Base-by-base conservation (phyloP, 1,140 invertebrate genomes). In the Drosophila trapezifrons region DNA sequence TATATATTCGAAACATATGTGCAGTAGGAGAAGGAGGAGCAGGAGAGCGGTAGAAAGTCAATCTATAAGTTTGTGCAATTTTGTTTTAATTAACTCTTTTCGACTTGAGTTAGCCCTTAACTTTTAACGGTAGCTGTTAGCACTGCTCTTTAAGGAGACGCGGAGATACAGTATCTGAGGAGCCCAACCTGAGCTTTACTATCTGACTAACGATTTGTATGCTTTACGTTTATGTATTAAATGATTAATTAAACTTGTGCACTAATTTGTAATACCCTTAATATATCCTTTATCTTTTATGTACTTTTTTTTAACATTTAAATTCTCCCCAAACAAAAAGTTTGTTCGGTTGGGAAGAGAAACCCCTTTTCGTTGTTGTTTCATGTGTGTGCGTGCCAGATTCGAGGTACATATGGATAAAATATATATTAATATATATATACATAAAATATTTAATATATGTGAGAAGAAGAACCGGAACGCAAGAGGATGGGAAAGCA, bases 341-440 rank as follows among this genome's bases (percentile, higher is more conserved):
- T 45, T 63, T 55, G 32, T 72, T 62, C 52, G 51, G 37, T 60
- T 45, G 58, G 27, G 51, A 43, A 55, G 25, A 59, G 32, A 45
- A 59, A 43, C 56, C 38, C 25, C 56, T 37, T 76, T 86, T 78
- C 64, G 78, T 87, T 83, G 76, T 87, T 89, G 79, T 87, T 87
- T 60, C 69, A 76, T 86, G 71, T 83, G 79, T 79, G 82, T 86
- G 82, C 83, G 82, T 87, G 83, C 83, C 64, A 70, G 76, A 71
- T 71, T 66, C 42, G 46, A 72, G 55, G 55, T 60, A 73, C 56
- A 73, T 59, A 72, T 52, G 65, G 35, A 70, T 43, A 37, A 22
- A 69, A 56, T 56, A 70, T 63, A 55, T 62, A 62, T 22, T 25
- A 54, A 67, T 62, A 74, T 65, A 66, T 74, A 84, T 67, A 78